phyloP scores from a whole-genome alignment of 64 coral and sea anemone species.

The Porites lutea region DNA sequence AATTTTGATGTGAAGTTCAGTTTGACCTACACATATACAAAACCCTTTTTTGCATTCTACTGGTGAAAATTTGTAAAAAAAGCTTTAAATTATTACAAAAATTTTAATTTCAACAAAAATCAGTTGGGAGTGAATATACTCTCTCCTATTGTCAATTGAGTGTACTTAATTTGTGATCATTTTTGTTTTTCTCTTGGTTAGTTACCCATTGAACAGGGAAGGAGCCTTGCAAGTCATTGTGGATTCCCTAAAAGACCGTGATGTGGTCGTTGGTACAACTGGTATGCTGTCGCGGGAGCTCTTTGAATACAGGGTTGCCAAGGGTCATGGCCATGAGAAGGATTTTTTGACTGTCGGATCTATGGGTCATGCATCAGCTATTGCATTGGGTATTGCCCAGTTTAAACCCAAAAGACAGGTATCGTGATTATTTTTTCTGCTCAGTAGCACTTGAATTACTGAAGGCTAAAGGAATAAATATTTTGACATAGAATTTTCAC shows the following conservation, averaged over 20 bases:
- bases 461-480: too few species aligned
- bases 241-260: conserved; percentile 85
- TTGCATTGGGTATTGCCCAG: conserved; percentile 91
- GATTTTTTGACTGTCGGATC: conserved; percentile 96
- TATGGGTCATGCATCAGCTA: conserved; percentile 97
- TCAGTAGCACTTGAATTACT: too few species aligned
- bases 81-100: too few species aligned
- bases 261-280: conserved; percentile 94
- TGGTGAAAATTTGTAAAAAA: too few species aligned
- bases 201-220: conserved; percentile 88
- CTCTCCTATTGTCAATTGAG: too few species aligned
- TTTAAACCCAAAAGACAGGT: conserved; percentile 96
- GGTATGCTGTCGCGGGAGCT: conserved; percentile 98
- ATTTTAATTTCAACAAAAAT: too few species aligned
- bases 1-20: too few species aligned
- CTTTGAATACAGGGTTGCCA: conserved; percentile 91
- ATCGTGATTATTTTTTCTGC: background rate
- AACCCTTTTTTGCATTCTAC: too few species aligned
- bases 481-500: too few species aligned
- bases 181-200: conserved; percentile 17
- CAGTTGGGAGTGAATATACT: too few species aligned
- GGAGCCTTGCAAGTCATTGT: conserved; percentile 82
- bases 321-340: conserved; percentile 95
- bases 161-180: too few species aligned
- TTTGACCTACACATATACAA: too few species aligned